phyloP scores from a whole-genome alignment of 2,113 vertebrate genomes.

The Antechinus flavipes region DNA sequence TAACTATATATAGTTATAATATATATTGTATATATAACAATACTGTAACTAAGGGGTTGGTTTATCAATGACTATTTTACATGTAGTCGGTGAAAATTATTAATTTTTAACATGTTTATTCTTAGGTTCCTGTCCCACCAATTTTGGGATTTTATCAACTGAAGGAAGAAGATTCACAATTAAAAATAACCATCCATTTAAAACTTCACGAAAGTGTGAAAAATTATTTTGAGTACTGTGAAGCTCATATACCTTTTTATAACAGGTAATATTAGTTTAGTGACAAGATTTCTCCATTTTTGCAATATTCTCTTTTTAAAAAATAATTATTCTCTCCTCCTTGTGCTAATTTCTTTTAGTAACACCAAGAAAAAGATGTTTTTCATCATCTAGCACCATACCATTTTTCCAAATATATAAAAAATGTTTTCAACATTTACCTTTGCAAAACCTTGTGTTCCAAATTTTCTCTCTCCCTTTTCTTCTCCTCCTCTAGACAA shows the following conservation, averaged over 20 bases:
- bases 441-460: too few relatives aligned
- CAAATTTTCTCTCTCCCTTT: too few relatives aligned
- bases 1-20: too few relatives aligned
- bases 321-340: too few relatives aligned
- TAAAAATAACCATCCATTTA: slow-evolving; percentile 88
- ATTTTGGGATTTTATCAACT: slow-evolving; percentile 94
- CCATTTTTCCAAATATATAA: too few relatives aligned
- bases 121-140: slow-evolving; percentile 94
- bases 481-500: too few relatives aligned
- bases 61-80: slow-evolving; percentile 47
- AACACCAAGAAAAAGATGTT: too few relatives aligned
- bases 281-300: slow-evolving; percentile 10
- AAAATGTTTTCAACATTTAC: too few relatives aligned
- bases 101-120: slow-evolving; percentile 58
- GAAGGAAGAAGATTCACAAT: slow-evolving; percentile 87
- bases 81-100: slow-evolving; percentile 50
- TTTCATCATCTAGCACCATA: too few relatives aligned
- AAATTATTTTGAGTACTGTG: slow-evolving; percentile 95
- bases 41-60: neutral
- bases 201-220: slow-evolving; percentile 97
- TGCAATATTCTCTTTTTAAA: neutral
- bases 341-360: too few relatives aligned
- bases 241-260: slow-evolving; percentile 93
- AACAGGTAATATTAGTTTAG: slow-evolving; percentile 89
- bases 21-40: neutral